Evolutionary conservation across 2,113 vertebrate species (phyloP), one percentile per base, ranked within the genome.

Genomic region (Herpetotheres cachinnans): DNA sequence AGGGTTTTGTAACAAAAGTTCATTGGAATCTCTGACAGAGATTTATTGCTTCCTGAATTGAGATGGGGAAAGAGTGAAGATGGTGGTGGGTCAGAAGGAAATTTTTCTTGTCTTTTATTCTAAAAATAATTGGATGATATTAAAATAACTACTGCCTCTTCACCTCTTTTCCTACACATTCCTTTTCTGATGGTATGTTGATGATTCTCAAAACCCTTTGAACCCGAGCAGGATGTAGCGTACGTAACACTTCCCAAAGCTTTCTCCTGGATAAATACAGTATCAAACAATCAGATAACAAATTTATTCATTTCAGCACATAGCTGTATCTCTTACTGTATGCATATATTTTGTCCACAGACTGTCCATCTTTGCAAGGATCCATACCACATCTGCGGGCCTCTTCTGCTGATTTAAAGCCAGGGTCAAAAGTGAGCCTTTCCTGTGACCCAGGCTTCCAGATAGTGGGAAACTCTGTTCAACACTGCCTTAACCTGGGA

Each of bases 391-490:
- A 99, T 93, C 97, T 99, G 83, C 98, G 98, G 21, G 97, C 98
- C 50, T 98, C 98, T 71, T 98, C 98, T 19, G 65, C 96, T 78
- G 98, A 98, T 81, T 86, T 98, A 89, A 99, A 98, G 74, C 99
- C 99, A 2, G 99, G 99, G 24, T 98, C 99, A 80, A 99, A 98
- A 97, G 98, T 99, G 86, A 99, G 97, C 92, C 98, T 99, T 81
- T 99, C 98, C 82, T 99, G 99, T 94, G 99, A 99, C 87, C 99
- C 99, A 4, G 99, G 99, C 74, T 99, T 99, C 98, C 99, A 99
- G 97, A 98, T 99, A 98, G 98, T 99, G 40, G 99, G 99, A 85
- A 99, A 99, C 93, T 98, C 99, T 16, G 98, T 99, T 95, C 98
- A 99, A 14, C 97, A 98, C 72, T 99, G 99, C 84, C 98, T 99